Evolutionary conservation across 2,797 vertebrate species (phyloP), one percentile per base, ranked within the genome.

Genomic region (Chelon labrosus): DNA sequence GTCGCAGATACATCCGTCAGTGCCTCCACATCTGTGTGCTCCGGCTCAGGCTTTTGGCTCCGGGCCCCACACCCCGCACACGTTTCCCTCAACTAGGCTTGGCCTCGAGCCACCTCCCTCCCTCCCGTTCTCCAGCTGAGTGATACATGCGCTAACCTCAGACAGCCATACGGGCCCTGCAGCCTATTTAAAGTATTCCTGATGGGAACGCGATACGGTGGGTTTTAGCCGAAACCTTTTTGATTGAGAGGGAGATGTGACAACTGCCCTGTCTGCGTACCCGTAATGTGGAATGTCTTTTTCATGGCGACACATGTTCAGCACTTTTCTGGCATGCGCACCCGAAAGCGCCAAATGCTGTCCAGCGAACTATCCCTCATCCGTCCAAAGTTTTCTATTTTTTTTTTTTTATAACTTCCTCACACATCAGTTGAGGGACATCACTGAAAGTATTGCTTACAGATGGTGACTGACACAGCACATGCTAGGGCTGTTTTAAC

Each of bases 1-100:
- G 94, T 92, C 79, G 58, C 78, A 65, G 74, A 89, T 82, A 91
- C 87, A 92, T 94, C 93, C 85, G 65, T 94, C 94, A 94, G 82
- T 90, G 89, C 77, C 79, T 89, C 77, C 92, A 93, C 92, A 94
- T 94, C 91, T 95, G 94, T 91, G 89, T 57, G 82, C 80, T 90
- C 67, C 82, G 60, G 85, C 85, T 84, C 85, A 35, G 77, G 82
- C 73, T 77, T 80, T 72, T 79, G 57, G 71, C 85, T 81, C 74
- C 44, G 25, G 64, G 82, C 84, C 86, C 74, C 74, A 70, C 86
- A 88, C 74, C 69, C 78, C 19, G 53, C 78, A 86, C 88, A 85
- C 90, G 75, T 82, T 86, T 80, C 65, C 79, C 74, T 89, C 62
- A 55, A 82, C 87, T 55, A 49, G 77, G 67, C 67, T 75, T 91